Base-by-base conservation (phyloP, 2,888 invertebrate species). In the Troglohyphantes excavatus region DNA sequence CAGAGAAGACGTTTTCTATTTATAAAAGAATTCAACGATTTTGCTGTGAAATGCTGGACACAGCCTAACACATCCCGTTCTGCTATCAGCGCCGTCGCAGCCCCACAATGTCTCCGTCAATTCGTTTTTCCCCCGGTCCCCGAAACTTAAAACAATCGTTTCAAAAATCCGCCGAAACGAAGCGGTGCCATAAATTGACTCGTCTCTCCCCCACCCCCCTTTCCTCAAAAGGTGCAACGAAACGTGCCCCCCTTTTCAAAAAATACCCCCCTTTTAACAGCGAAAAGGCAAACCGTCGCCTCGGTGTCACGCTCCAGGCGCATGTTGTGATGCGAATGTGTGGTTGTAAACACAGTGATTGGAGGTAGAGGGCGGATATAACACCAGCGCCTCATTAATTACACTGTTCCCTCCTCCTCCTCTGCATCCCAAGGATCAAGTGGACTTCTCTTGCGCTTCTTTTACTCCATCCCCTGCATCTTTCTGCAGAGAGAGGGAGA, bases 291-390 rank as follows among this genome's bases (percentile, higher is more conserved):
- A 75, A 29, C 78, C 70, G 59, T 73, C 27, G 53, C 13, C 79
- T 39, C 46, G 53, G 23, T 75, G 90, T 85, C 90, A 90, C 85
- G 90, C 90, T 75, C 82, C 81, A 75, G 67, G 73, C 29, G 79
- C 53, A 26, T 73, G 46, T 63, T 65, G 63, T 82, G 70, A 72
- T 81, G 82, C 68, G 68, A 65, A 43, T 46, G 89, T 27, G 83
- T 23, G 83, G 84, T 84, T 90, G 90, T 90, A 90, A 90, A 90
- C 90, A 90, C 90, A 85, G 70, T 85, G 90, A 90, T 90, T 90
- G 90, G 90, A 90, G 90, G 90, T 85, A 68, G 61, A 63, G 82
- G 85, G 83, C 72, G 90, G 90, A 73, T n/a, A 53, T 79, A 90
- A 90, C 90, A 82, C 84, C 46, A 79, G 85, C 85, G 85, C 90